Conservation (phyloP, 2,797 vertebrate species). For the Kryptolebias ocellatus region DNA sequence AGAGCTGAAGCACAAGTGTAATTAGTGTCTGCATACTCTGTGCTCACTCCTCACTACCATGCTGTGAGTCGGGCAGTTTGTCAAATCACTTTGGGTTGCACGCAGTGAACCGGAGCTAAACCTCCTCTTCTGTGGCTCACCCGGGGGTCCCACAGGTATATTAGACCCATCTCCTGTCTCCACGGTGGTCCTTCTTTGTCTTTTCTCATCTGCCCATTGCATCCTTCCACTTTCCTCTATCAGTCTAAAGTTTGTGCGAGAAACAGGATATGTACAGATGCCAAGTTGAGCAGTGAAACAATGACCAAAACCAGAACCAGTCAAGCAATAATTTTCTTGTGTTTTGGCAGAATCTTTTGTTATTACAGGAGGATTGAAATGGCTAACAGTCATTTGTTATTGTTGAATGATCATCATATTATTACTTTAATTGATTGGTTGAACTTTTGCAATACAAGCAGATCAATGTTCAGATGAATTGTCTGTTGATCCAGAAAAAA, state of each 20-base stretch:
- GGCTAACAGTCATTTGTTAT: neutral
- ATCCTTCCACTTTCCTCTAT: slow-evolving; percentile 13
- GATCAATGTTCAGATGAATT: neutral
- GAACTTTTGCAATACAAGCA: neutral
- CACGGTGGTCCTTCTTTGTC: slow-evolving; percentile 72
- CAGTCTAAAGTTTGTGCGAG: slow-evolving; percentile 10
- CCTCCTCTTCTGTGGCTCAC: slow-evolving; percentile 28
- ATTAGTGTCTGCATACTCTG: slow-evolving; percentile 27
- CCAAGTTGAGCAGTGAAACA: neutral
- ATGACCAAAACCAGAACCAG: neutral
- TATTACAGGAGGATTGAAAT: neutral
- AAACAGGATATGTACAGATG: slow-evolving; percentile 1
- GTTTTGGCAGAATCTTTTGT: neutral
- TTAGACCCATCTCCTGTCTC: slow-evolving; percentile 31
- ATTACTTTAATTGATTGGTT: neutral
- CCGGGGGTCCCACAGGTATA: slow-evolving; percentile 49
- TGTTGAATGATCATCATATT: neutral
- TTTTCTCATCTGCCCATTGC: slow-evolving; percentile 48
- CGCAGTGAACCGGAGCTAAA: slow-evolving; percentile 59
- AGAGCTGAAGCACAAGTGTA: slow-evolving; percentile 3
- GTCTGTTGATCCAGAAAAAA: neutral
- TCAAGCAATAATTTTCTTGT: slow-evolving; percentile 1
- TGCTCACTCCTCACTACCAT: slow-evolving; percentile 34
- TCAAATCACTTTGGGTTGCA: slow-evolving; percentile 49
- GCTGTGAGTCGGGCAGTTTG: slow-evolving; percentile 40